Evolutionary conservation across 2,888 invertebrate species (phyloP).

Genomic region (Polia nebulosa): DNA sequence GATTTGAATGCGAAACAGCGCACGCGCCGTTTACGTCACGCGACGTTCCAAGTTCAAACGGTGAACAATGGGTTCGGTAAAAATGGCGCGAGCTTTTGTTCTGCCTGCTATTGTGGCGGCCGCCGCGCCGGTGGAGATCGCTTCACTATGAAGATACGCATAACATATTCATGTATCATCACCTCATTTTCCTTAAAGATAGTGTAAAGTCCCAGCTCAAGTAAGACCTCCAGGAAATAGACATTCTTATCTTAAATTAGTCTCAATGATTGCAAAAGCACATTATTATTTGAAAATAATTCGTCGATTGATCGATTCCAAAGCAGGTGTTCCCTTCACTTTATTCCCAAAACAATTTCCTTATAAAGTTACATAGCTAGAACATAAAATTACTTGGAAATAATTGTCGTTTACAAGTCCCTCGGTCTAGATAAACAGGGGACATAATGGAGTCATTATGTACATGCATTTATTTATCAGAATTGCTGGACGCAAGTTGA

Average conservation of each 20-base stretch:
- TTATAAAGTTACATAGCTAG: slow-evolving; percentile 19
- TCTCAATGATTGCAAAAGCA: slow-evolving; percentile 44
- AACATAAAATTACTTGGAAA: slow-evolving; percentile 44
- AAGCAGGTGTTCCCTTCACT: slow-evolving; percentile 52
- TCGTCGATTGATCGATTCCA: slow-evolving; percentile 15
- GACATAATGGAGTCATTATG: slow-evolving; percentile 72
- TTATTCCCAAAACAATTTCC: slow-evolving; percentile 28
- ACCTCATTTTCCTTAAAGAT: slow-evolving; percentile 33
- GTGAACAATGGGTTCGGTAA: slow-evolving; percentile 85
- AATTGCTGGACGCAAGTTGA: slow-evolving; percentile 58
- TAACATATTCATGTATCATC: slow-evolving; percentile 46
- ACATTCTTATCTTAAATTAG: background rate
- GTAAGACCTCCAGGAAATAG: background rate
- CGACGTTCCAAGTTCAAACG: slow-evolving; percentile 88
- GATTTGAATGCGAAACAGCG: slow-evolving; percentile 87
- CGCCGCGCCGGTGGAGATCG: slow-evolving; percentile 67
- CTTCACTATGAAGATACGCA: slow-evolving; percentile 60
- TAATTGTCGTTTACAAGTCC: slow-evolving; percentile 32
- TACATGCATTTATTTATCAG: slow-evolving; percentile 63
- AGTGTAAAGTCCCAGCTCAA: slow-evolving; percentile 15
- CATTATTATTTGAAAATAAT: slow-evolving; percentile 41
- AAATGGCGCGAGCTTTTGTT: slow-evolving; percentile 90
- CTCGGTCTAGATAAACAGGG: slow-evolving; percentile 48
- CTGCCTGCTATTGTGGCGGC: slow-evolving; percentile 81
- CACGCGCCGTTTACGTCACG: slow-evolving; percentile 88